phyloP scores from a whole-genome alignment of 2,888 invertebrate species.

The Troglohyphantes excavatus region DNA sequence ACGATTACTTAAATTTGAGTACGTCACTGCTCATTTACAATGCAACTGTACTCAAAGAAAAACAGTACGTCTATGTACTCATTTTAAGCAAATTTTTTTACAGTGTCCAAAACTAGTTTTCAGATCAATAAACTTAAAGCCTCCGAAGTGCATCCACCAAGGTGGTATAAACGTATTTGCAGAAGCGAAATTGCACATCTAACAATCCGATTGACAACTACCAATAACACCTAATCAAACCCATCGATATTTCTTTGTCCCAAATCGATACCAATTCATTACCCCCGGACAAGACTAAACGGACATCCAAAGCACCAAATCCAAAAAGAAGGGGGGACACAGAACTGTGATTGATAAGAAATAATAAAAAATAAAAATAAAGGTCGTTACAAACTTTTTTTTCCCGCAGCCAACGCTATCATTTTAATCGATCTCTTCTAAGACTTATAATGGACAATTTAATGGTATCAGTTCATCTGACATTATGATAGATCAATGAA shows the following conservation, averaged over 20 bases:
- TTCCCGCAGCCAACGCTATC: conserved; percentile 39
- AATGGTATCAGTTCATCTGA: conserved; percentile 69
- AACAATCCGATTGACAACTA: background rate
- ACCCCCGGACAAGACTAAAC: background rate
- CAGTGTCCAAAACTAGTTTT: too few relatives aligned
- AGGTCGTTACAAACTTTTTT: conserved; percentile 18
- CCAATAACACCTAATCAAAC: background rate
- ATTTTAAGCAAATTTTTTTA: too few relatives aligned
- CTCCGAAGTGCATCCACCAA: background rate
- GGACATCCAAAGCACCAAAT: background rate
- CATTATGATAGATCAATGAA: conserved; percentile 70
- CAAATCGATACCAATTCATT: background rate
- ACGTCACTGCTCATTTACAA: too few relatives aligned
- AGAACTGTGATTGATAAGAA: background rate
- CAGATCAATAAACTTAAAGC: too few relatives aligned
- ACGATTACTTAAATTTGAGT: too few relatives aligned
- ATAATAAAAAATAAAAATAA: background rate
- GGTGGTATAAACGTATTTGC: background rate
- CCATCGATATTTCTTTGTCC: conserved; percentile 7
- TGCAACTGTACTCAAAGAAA: too few relatives aligned
- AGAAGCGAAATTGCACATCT: conserved; percentile 1
- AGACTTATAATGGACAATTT: conserved; percentile 76
- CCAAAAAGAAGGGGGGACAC: background rate
- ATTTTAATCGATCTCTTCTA: conserved; percentile 57
- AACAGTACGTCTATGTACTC: too few relatives aligned